These are phyloP conservation scores for Petrocephalus zakoni DNA, from an alignment of 2,113 vertebrate genomes.

Conservation along the genomic window DNA sequence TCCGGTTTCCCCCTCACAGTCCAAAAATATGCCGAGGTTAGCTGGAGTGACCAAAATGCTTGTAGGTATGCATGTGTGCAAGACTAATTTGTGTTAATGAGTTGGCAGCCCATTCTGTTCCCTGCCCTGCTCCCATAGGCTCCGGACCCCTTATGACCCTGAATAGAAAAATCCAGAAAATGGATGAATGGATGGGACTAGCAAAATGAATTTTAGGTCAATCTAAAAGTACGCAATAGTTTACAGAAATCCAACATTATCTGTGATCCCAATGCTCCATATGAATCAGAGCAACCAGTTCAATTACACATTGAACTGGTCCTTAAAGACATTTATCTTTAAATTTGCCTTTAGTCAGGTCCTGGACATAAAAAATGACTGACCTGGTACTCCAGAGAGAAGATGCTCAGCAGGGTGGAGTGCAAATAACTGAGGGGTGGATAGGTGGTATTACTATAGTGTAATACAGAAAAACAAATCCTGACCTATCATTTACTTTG, in stretches of 20 bases:
- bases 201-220: slow-evolving; percentile 99
- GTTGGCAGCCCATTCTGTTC: neutral
- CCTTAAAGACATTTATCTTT: slow-evolving; percentile 99
- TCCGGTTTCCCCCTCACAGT: neutral
- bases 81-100: neutral
- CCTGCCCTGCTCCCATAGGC: neutral
- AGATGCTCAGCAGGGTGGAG: slow-evolving; percentile 99
- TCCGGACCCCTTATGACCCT: slow-evolving; percentile 29
- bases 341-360: slow-evolving; percentile 99
- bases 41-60: neutral
- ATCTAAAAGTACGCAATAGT: slow-evolving; percentile 98
- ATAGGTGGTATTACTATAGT: slow-evolving; percentile 99
- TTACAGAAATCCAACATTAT: slow-evolving; percentile 96
- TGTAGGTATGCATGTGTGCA: neutral
- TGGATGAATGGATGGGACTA: slow-evolving; percentile 69
- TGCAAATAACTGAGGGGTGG: slow-evolving; percentile 99
- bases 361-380: slow-evolving; percentile 99
- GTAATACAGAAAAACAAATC: slow-evolving; percentile 66
- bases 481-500: neutral
- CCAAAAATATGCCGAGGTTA: neutral
- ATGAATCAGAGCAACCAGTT: slow-evolving; percentile 99
- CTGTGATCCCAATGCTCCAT: slow-evolving; percentile 86
- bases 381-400: slow-evolving; percentile 99
- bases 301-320: slow-evolving; percentile 99
- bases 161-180: neutral